Base-by-base conservation (phyloP, 2,888 invertebrate species). In the Thymelicus lineola region DNA sequence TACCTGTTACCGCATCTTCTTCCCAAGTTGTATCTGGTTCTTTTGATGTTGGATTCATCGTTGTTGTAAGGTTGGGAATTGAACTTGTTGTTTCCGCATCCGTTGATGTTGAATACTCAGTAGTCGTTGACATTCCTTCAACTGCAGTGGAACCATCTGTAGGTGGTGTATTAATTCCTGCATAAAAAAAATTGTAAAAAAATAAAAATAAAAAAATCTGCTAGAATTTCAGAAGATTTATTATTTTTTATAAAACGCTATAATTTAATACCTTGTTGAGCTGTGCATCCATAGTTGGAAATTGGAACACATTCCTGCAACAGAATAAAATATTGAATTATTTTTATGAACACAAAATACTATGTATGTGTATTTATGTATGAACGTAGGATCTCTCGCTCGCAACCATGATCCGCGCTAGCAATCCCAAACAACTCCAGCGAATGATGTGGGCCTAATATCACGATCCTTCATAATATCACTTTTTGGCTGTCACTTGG, bases 271-370 rank as follows among this genome's bases (percentile, higher is more conserved):
- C 69, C 74, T 71, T 68, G 75, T 70, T 63, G 55, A 1, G 81
- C 77, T 7, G 75, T 77, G 66, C 86, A 86, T 5, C 85, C 84
- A 9, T 58, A 45, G 1, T 71, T 63, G 0, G 85, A 76, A 57
- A 81, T 81, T 0, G 66, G 71, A 9, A 70, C 73, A 70, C 86
- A 86, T 71, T 74, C 57, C 86, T 86, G 82, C 20, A 79, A 79
- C 72, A 67, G 70, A 74, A 61, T 42, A 58, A 57, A 62, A 45
- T 12, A 45, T 66, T 62, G 6, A 28, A n/a, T n/a, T n/a, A n/a
- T n/a, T n/a, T n/a, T n/a, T n/a, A n/a, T 28, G 28, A 5, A 28
- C 28, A 28, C 28, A 28, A 28, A 28, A n/a, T n/a, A n/a, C n/a
- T n/a, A n/a, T n/a, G n/a, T n/a, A n/a, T n/a, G n/a, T n/a, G n/a